Base-by-base conservation (phyloP, 2,888 invertebrate genomes). In the Brachyopa scutellaris region DNA sequence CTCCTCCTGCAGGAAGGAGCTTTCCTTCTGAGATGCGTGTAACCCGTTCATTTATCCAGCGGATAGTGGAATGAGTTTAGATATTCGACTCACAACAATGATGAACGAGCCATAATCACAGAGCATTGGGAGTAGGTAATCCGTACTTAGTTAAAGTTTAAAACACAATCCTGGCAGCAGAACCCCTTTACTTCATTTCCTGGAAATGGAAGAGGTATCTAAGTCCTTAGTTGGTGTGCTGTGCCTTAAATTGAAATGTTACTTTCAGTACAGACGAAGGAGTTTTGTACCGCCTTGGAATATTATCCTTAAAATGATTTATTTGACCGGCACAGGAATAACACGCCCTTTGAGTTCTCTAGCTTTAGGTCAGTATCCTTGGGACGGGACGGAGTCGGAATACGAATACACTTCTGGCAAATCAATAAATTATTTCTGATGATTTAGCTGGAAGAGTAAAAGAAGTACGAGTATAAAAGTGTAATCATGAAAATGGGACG, bases 81-180 rank as follows among this genome's bases (percentile, higher is more conserved):
- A 17, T 7, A 17, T 36, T 55, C 59, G 51, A 64, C 77, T 61
- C 53, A 66, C 76, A 77, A 77, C 82, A 82, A 82, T 82, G 82
- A 82, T 82, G 82, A 82, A 82, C 77, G 82, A 77, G 70, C 77
- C 70, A 64, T 82, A 82, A 82, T 82, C 82, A 82, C 66, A 82
- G 82, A 72, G 77, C 70, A 82, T 72, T 82, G 82, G 70, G 77
- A 82, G 82, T 70, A 72, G 70, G 82, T 82, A 82, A 82, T 82
- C 82, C 82, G 70, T 82, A 82, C 77, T 82, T 82, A 82, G 82
- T 66, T 77, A 72, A 77, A 82, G 70, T 82, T 82, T 82, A 72
- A 77, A 82, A 82, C 66, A 66, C 77, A 82, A 82, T 82, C 76
- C 80, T 31, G 74, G 17, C 42, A 7, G 38, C 38, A n/a, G 29